Conservation (phyloP, 2,888 invertebrate genomes). For the Hemaris fuciformis region DNA sequence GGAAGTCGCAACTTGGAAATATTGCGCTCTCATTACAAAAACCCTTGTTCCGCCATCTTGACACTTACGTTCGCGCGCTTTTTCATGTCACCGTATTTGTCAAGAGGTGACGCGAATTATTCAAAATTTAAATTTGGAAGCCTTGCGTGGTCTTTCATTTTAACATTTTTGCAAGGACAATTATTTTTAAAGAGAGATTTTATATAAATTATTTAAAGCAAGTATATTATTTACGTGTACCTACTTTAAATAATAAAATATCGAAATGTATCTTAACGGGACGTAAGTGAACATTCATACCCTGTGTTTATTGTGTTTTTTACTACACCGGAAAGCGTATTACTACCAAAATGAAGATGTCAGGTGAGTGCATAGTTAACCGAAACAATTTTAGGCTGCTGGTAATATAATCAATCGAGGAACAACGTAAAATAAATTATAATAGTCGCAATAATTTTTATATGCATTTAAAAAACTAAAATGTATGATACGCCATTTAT, state of each 20-base stretch:
- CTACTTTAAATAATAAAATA: no score
- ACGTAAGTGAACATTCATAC: constrained; percentile 19
- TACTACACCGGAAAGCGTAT: not conserved
- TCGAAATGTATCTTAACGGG: constrained; percentile 7
- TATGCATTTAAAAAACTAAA: no score
- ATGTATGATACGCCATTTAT: no score
- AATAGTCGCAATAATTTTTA: no score
- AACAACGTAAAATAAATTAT: no score
- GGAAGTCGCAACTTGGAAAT: constrained; percentile 53
- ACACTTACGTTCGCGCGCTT: constrained; percentile 48
- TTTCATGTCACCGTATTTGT: constrained; percentile 31
- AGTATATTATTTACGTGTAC: no score
- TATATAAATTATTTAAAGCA: no score
- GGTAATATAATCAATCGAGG: no score
- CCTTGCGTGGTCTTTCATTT: constrained; percentile 10
- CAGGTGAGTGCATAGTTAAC: constrained; percentile 36
- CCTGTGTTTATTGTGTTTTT: constrained; percentile 13
- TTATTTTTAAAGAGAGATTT: no score
- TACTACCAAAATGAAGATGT: constrained; percentile 41
- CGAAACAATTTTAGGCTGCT: no score
- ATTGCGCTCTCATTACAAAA: constrained; percentile 21
- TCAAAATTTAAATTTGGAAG: constrained; percentile 7
- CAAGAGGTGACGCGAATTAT: constrained; percentile 7
- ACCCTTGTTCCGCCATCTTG: constrained; percentile 20
- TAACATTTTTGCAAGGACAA: not conserved